Base-by-base conservation (phyloP, 2,888 invertebrate species). In the Chalcosyrphus nemorum region DNA sequence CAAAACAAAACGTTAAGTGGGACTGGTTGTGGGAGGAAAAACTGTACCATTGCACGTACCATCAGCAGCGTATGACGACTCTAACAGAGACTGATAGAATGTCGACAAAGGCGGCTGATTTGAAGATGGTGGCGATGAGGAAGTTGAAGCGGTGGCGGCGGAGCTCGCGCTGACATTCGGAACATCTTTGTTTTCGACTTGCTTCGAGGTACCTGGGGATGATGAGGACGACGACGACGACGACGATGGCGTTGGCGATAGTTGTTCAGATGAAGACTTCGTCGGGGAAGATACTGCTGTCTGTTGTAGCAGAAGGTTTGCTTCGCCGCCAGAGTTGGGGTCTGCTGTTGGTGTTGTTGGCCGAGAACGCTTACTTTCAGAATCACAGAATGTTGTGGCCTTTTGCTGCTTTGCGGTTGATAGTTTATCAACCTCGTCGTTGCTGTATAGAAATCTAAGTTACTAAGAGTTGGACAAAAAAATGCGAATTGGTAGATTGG, bases 11-110 rank as follows among this genome's bases (percentile, higher is more conserved):
- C 9, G 38, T 47, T 77, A 5, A 43, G n/a, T 70, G 9, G 38
- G 15, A 9, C 19, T 19, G 7, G 15, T 24, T 24, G 24, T 35
- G n/a, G 6, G 6, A 7, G 17, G 11, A 2, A 17, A 45, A 19
- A 43, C 52, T 7, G 52, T 75, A 68, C 66, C 75, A 54, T 71
- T 27, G 29, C 35, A 86, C 87, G 86, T 47, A 91, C 91, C 91
- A 86, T 91, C 90, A 78, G 89, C 89, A 9, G 89, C 88, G 87
- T 91, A 92, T 3, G 92, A 91, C 21, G 92, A 91, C 65, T 91
- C 91, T 3, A 92, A 88, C n/a, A 92, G 81, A 32, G 92, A 92
- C 77, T 91, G 91, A 87, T 92, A 92, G 84, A 92, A 91, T 84
- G 88, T 89, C 11, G 91, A 90, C 54, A 87, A 81, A 32, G 87